Evolutionary conservation across 2,797 vertebrate species (phyloP).

Genomic region (Enteromius viviparus): DNA sequence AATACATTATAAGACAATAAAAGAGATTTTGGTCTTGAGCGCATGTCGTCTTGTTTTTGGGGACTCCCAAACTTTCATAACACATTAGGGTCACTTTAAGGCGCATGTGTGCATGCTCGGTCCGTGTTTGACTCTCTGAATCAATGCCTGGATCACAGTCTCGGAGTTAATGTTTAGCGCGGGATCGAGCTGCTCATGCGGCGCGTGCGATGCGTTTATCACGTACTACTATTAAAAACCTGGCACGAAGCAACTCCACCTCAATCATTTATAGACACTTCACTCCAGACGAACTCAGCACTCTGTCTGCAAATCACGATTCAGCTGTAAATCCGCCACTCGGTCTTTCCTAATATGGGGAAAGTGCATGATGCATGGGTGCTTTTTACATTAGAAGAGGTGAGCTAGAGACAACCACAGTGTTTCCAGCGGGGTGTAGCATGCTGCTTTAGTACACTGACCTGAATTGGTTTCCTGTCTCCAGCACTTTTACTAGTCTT

Average conservation of each 20-base stretch:
- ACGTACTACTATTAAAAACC: not conserved
- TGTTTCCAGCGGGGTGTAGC: not conserved
- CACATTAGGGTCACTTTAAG: too few relatives aligned
- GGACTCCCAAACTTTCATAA: too few relatives aligned
- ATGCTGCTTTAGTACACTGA: not conserved
- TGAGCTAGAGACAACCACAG: too few relatives aligned
- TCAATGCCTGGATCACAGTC: not conserved
- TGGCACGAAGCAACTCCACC: not conserved
- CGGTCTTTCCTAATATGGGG: not conserved
- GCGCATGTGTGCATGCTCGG: not conserved
- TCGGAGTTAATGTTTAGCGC: not conserved
- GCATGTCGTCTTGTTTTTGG: too few relatives aligned
- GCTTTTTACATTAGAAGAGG: not conserved
- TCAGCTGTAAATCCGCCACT: not conserved
- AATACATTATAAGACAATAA: too few relatives aligned
- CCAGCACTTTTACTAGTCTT: not conserved
- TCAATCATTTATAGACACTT: slow-evolving; percentile 17
- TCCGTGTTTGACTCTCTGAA: not conserved
- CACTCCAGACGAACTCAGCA: not conserved
- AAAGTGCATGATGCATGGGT: not conserved
- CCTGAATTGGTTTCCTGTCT: not conserved
- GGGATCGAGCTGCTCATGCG: not conserved
- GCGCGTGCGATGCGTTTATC: not conserved
- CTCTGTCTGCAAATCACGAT: not conserved
- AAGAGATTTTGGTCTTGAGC: too few relatives aligned